Conservation (phyloP, 2,888 invertebrate species). For the Drosophila vallismaia region DNA sequence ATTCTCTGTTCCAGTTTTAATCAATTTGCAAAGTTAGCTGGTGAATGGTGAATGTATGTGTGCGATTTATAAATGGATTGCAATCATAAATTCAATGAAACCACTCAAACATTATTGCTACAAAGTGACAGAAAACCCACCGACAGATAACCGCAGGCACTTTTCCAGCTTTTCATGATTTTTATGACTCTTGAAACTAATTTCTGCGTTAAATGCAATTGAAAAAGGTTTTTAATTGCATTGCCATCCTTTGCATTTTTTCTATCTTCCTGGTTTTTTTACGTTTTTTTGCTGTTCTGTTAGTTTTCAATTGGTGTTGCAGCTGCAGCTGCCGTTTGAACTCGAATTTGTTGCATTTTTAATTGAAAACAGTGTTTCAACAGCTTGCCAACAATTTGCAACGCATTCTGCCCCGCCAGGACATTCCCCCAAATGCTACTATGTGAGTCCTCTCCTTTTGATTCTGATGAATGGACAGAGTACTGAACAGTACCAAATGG, state of each 20-base stretch:
- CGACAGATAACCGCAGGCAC: conserved; percentile 45
- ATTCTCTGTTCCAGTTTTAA: conserved; percentile 9
- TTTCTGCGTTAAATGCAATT: conserved; percentile 45
- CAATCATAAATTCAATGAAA: conserved; percentile 23
- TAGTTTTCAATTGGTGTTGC: conserved; percentile 16
- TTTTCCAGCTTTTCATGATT: conserved; percentile 34
- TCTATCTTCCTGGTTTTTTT: neutral
- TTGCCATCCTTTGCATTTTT: conserved; percentile 27
- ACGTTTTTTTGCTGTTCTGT: neutral
- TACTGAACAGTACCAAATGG: conserved; percentile 22
- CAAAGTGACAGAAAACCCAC: conserved; percentile 30
- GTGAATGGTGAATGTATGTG: neutral
- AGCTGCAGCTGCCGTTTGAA: conserved; percentile 9
- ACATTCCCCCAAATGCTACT: conserved; percentile 14
- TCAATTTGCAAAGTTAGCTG: conserved; percentile 1
- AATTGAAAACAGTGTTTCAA: conserved; percentile 30
- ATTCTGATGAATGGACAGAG: conserved; percentile 30
- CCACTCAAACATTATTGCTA: conserved; percentile 23
- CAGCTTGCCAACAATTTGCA: conserved; percentile 47
- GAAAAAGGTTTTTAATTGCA: conserved; percentile 45
- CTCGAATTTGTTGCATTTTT: conserved; percentile 36
- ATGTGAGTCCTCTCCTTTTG: conserved; percentile 2
- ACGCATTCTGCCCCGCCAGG: conserved; percentile 23
- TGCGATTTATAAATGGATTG: conserved; percentile 19
- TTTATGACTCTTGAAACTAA: conserved; percentile 44